Evolutionary conservation across 2,797 vertebrate genomes (phyloP), one percentile per base, ranked within the genome.

Genomic region (Delichon dasypus): DNA sequence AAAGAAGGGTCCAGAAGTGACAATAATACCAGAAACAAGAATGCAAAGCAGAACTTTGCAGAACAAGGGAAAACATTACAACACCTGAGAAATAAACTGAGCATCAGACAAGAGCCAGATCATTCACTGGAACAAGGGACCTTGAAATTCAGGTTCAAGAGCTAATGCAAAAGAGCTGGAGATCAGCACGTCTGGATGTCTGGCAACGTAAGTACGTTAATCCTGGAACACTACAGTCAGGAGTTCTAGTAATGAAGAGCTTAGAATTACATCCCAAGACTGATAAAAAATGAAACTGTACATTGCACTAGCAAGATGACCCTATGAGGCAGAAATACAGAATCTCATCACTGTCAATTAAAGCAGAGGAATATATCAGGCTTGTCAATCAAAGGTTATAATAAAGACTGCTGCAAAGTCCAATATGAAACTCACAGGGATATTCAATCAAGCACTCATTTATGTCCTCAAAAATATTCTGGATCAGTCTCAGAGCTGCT

Each of bases 11-110:
- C 88, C 84, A 88, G 79, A 88, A 64, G 85, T 92, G 95, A 95
- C 71, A 96, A 36, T 61, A 92, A 45, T 72, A 97, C 93, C 95
- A 67, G 90, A 71, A 96, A 76, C 18, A 17, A 92, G 81, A 85
- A 89, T 93, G 95, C 93, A 95, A 96, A 97, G 88, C 91, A 96
- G 84, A 96, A 96, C 77, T 97, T 96, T 96, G 95, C 94, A 96
- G 93, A 96, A 94, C 95, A 94, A 97, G 86, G 94, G 91, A 88
- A 96, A 97, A 94, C 67, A 2, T 96, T 91, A 91, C 76, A 86
- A 5, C 83, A 87, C 70, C 86, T 86, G 86, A 82, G 57, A 96
- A 97, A 96, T 79, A 91, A 91, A 80, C 89, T 87, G 93, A 95
- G 65, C 82, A 88, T 77, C 94, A 97, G 80, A 89, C 87, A 97